Evolutionary conservation across 2,113 vertebrate species (phyloP).

Genomic region (Mesitornis unicolor): DNA sequence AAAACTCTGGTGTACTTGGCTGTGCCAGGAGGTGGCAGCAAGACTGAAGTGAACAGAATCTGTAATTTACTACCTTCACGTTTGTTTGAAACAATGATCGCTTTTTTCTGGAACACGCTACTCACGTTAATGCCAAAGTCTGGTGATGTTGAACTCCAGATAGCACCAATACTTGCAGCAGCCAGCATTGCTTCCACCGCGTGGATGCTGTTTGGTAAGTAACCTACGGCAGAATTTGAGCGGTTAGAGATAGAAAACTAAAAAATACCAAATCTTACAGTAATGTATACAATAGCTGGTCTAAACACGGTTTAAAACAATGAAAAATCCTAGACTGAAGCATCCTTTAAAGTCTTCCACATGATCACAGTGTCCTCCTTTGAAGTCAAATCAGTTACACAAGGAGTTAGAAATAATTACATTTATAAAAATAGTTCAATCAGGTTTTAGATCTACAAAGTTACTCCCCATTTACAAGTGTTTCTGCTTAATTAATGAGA

Average conservation of each 20-base stretch:
- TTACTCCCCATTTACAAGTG: background rate
- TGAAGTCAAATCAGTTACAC: background rate
- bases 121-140: constrained; percentile 97
- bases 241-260: background rate
- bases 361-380: rapidly evolving
- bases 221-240: constrained; percentile 73
- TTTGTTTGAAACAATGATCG: rapidly evolving
- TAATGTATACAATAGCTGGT: background rate
- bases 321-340: background rate
- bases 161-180: constrained; percentile 87
- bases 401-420: background rate
- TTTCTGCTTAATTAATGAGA: background rate
- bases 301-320: background rate
- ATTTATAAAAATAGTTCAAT: background rate
- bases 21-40: background rate
- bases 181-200: constrained; percentile 95
- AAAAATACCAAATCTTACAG: background rate
- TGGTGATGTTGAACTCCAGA: constrained; percentile 94
- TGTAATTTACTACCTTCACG: rapidly evolving
- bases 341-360: background rate
- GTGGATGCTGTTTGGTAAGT: constrained; percentile 87
- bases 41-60: background rate
- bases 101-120: background rate
- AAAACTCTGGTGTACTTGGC: background rate
- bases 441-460: rapidly evolving